Conservation (phyloP, 2,113 vertebrate genomes). For the Orthonyx spaldingii region DNA sequence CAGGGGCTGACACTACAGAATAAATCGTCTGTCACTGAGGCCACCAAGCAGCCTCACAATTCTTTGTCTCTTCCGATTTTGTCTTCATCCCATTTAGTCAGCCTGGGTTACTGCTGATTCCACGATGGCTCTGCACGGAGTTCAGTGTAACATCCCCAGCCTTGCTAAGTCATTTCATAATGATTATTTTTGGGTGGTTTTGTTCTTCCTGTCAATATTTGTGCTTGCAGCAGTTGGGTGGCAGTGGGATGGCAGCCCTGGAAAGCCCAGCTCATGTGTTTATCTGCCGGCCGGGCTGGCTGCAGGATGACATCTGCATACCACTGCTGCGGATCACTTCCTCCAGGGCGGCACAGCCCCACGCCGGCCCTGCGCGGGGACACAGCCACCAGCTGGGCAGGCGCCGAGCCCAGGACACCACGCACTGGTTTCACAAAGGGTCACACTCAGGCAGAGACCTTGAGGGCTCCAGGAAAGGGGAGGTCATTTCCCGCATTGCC, state of each 20-base stretch:
- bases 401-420: not conserved
- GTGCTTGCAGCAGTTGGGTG: not conserved
- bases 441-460: not conserved
- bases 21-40: not conserved
- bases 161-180: not conserved
- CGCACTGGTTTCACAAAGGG: not conserved
- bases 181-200: not conserved
- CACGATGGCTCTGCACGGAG: accelerated
- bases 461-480: not conserved
- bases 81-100: not conserved
- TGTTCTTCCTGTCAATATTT: slow-evolving; percentile 58
- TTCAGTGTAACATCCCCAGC: not conserved
- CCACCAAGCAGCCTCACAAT: not conserved
- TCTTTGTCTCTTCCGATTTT: not conserved
- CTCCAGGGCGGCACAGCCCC: not conserved
- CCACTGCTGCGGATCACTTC: slow-evolving; percentile 27
- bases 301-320: slow-evolving; percentile 60
- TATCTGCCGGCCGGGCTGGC: not conserved
- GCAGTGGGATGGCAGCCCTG: slow-evolving; percentile 26
- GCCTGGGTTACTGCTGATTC: not conserved
- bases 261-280: slow-evolving; percentile 43
- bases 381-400: slow-evolving; percentile 23
- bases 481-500: not conserved
- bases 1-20: not conserved
- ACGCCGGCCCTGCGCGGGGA: accelerated